Evolutionary conservation across 2,888 invertebrate species (phyloP).

Genomic region (Ectropis crepuscularia): DNA sequence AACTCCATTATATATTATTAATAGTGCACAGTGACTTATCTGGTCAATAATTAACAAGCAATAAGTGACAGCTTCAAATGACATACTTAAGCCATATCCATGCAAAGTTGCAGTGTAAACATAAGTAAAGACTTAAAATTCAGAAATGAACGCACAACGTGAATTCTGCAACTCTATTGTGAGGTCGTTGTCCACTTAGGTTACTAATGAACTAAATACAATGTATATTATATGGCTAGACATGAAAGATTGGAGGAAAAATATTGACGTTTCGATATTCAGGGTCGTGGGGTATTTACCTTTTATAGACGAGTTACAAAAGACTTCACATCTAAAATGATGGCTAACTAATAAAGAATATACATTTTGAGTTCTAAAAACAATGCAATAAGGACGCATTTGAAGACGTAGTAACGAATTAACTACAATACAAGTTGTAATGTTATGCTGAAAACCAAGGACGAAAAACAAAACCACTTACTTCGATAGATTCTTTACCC

Average conservation of each 20-base stretch:
- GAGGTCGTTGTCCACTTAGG: not conserved
- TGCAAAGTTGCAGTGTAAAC: too few relatives aligned
- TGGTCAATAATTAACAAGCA: too few relatives aligned
- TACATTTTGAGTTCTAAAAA: not conserved
- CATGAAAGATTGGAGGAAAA: not conserved
- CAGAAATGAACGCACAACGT: too few relatives aligned
- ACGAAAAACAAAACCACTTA: conserved; percentile 45
- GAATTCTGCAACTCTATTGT: not conserved
- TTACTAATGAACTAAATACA: not conserved
- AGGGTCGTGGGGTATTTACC: conserved; percentile 21
- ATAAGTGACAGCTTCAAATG: too few relatives aligned
- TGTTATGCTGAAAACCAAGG: not conserved
- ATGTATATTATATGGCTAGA: conserved; percentile 1
- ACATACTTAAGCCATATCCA: too few relatives aligned
- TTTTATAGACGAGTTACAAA: not conserved
- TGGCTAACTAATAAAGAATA: not conserved
- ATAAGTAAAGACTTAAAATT: too few relatives aligned
- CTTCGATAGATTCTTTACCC: conserved; percentile 85
- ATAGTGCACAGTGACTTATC: too few relatives aligned
- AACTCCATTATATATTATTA: too few relatives aligned
- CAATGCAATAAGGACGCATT: conserved; percentile 23
- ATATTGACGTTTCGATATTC: conserved; percentile 12
- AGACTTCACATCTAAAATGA: not conserved
- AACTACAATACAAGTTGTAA: conserved; percentile 6
- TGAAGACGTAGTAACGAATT: conserved; percentile 31